Percentiles rank a stretch among this genome's conserved stretches.
phyloP scores from a whole-genome alignment of 2,797 vertebrate species.

The Anas acuta region DNA sequence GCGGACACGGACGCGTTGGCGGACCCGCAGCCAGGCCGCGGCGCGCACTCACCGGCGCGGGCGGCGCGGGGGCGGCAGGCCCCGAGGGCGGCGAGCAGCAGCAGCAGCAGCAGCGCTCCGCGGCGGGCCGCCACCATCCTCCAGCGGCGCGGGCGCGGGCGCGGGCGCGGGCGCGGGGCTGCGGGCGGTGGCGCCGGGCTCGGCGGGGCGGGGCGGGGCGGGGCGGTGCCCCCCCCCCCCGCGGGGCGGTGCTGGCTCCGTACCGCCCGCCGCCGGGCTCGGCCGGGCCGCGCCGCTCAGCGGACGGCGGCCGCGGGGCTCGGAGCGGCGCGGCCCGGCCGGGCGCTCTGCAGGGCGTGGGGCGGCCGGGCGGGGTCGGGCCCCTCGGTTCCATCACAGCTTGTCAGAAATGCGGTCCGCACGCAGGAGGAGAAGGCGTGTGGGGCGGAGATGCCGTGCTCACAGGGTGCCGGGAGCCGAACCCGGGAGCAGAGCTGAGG shows the following conservation, averaged over 20 bases:
- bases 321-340: too few species aligned
- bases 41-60: conserved; percentile 8
- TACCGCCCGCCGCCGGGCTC: too few species aligned
- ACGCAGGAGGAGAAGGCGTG: too few species aligned
- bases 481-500: background rate
- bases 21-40: background rate
- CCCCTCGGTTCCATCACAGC: background rate
- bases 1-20: background rate
- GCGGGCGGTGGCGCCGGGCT: background rate
- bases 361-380: too few species aligned
- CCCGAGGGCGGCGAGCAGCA: conserved; percentile 10
- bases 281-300: too few species aligned
- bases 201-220: background rate
- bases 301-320: background rate
- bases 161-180: background rate
- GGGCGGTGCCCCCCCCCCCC: background rate
- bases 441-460: background rate
- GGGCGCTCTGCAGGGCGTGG: too few species aligned
- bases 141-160: background rate
- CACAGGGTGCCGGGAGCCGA: background rate
- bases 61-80: background rate
- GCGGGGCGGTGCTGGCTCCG: background rate
- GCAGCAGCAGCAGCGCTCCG: background rate
- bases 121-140: conserved; percentile 42
- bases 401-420: too few species aligned